Conservation (phyloP, 2,888 invertebrate genomes). For the Synergus laeviventris region DNA sequence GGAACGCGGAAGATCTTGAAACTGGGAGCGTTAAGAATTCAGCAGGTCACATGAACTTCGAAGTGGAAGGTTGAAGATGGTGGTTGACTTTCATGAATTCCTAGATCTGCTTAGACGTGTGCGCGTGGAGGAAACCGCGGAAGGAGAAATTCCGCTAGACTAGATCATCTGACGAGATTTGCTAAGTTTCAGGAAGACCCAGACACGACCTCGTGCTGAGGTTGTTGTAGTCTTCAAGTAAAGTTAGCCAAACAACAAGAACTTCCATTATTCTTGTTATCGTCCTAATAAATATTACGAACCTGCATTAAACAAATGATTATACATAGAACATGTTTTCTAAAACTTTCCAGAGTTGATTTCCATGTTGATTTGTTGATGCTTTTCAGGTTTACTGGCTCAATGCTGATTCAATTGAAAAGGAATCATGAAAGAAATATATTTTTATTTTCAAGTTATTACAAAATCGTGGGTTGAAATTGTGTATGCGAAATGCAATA, state of each 20-base stretch:
- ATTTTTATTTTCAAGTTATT: too few relatives aligned
- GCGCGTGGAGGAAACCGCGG: slow-evolving; percentile 24
- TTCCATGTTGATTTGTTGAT: too few relatives aligned
- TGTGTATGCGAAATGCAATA: not conserved
- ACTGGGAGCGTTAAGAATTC: slow-evolving; percentile 7
- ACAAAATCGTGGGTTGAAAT: not conserved
- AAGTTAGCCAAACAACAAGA: not conserved
- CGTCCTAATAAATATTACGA: not conserved
- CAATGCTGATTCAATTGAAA: too few relatives aligned
- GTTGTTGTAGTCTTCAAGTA: not conserved
- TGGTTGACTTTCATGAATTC: slow-evolving; percentile 38
- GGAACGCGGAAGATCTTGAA: slow-evolving; percentile 7
- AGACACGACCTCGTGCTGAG: not conserved
- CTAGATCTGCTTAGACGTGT: slow-evolving; percentile 25
- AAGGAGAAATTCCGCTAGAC: slow-evolving; percentile 33
- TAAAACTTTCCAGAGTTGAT: too few relatives aligned
- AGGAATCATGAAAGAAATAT: too few relatives aligned
- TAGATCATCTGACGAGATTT: slow-evolving; percentile 36
- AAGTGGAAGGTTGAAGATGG: slow-evolving; percentile 28
- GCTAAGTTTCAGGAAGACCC: slow-evolving; percentile 20
- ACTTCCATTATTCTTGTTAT: not conserved
- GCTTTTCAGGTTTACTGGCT: too few relatives aligned
- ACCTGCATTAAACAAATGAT: too few relatives aligned
- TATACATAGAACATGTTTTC: too few relatives aligned
- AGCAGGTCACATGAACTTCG: slow-evolving; percentile 29